Percentiles rank a stretch among this genome's conserved stretches.
These are phyloP conservation scores for Pluvialis apricaria DNA, from an alignment of 2,113 vertebrate genomes.

Conservation along the genomic window DNA sequence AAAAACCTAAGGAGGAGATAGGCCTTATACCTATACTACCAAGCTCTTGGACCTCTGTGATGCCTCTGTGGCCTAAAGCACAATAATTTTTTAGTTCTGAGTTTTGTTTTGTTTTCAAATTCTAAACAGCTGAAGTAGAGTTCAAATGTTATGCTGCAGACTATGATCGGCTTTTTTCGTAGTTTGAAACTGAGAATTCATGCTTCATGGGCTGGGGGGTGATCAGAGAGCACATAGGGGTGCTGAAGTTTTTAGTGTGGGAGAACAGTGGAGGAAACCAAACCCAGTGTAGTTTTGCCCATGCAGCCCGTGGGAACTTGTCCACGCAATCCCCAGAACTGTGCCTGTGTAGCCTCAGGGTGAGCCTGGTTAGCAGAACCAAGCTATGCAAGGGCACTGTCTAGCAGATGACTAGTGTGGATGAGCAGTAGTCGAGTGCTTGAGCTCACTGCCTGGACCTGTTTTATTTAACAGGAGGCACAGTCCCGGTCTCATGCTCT, in stretches of 20 bases:
- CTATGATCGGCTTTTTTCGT: background rate
- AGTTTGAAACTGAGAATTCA: background rate
- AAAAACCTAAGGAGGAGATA: background rate
- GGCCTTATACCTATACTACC: background rate
- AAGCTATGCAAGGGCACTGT: background rate
- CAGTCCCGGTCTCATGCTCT: background rate
- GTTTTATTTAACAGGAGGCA: background rate
- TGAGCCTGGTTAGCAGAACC: background rate
- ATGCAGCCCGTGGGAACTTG: background rate
- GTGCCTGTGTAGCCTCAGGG: background rate
- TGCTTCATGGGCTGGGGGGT: background rate
- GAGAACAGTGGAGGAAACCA: background rate
- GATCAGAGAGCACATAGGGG: background rate
- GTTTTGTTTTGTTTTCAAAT: background rate
- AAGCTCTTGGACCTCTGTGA: background rate
- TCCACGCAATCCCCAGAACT: background rate
- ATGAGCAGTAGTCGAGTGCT: background rate
- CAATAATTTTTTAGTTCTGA: background rate
- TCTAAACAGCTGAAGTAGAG: background rate
- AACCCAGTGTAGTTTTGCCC: background rate
- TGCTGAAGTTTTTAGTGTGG: background rate
- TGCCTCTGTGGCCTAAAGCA: background rate
- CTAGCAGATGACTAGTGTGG: background rate
- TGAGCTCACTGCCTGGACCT: background rate
- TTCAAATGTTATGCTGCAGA: background rate